Base-by-base conservation (phyloP, 2,797 vertebrate genomes). In the Sebastolobus altivelis region DNA sequence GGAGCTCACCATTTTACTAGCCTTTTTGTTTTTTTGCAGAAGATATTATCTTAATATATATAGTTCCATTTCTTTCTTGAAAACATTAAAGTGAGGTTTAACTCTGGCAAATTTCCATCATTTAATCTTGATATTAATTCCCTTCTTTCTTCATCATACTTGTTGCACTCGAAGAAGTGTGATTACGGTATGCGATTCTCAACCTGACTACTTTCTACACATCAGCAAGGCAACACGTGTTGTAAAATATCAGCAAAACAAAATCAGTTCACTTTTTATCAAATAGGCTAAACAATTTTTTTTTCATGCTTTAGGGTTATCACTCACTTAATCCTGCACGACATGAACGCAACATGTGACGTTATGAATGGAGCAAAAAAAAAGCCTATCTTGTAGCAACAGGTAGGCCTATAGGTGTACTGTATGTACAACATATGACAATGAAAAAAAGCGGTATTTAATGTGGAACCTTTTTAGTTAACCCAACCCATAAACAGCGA, bases 321-420 rank as follows among this genome's bases (percentile, higher is more conserved):
- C n/a, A 0, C 37, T 4, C 2, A 40, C 4, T 12, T n/a, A 13
- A 16, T 58, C 60, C 27, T 14, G 7, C 1, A 6, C 0, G 46
- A 14, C 35, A 0, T 86, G 72, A 86, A 84, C 4, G 77, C 84
- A 86, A 18, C 85, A 61, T 29, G 59, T 87, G 81, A 81, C 77
- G 72, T 8, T 1, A 11, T 0, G 1, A 61, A 55, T 3, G 35
- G 12, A 33, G 46, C 33, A 22, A 38, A 38, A 35, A 35, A 35
- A 38, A 38, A 4, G 10, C 6, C 3, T 6, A 1, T 22, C 4
- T 12, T 77, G 40, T 0, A 68, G 74, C 82, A 84, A 84, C 82
- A 84, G 65, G 82, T 74, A 35, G 4, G 54, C 20, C 3, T 38
- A 38, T 12, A 35, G 33, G 6, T 35, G 33, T 2, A 9, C 4